phyloP scores from a whole-genome alignment of 2,113 vertebrate species.

The Herpetotheres cachinnans region DNA sequence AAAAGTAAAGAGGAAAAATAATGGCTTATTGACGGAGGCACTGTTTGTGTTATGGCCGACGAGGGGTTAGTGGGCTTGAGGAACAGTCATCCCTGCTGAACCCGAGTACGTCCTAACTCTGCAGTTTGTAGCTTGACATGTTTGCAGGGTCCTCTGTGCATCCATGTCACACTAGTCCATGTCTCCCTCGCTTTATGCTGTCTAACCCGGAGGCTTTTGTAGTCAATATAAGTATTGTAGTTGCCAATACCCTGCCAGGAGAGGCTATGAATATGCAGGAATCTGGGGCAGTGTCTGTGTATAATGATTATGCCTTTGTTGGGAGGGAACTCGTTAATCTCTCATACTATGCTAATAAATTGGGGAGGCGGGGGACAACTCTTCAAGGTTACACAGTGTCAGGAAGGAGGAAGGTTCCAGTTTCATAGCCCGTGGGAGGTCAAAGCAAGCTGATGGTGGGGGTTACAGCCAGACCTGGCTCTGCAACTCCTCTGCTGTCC shows the following conservation, averaged over 20 bases:
- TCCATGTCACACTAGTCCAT: background rate
- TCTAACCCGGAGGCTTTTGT: background rate
- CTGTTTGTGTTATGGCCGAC: background rate
- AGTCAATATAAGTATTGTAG: background rate
- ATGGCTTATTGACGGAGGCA: fast-evolving
- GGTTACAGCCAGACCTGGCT: background rate
- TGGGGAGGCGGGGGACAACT: background rate
- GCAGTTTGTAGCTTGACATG: background rate
- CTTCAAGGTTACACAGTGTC: conserved; percentile 20
- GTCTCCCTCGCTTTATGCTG: background rate
- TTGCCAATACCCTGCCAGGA: background rate
- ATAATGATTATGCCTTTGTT: background rate
- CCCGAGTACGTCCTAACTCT: background rate
- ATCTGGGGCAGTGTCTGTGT: background rate
- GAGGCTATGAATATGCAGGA: background rate
- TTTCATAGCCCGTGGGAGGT: background rate
- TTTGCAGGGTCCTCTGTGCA: background rate
- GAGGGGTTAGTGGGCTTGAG: background rate
- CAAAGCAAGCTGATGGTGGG: background rate
- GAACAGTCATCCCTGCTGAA: background rate
- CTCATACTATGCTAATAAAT: background rate
- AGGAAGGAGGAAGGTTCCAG: background rate
- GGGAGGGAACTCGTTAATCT: background rate
- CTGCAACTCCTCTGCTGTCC: conserved; percentile 30
- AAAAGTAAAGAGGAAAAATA: background rate